phyloP scores from a whole-genome alignment of 2,113 vertebrate genomes.

The Gallinago jamesoni region DNA sequence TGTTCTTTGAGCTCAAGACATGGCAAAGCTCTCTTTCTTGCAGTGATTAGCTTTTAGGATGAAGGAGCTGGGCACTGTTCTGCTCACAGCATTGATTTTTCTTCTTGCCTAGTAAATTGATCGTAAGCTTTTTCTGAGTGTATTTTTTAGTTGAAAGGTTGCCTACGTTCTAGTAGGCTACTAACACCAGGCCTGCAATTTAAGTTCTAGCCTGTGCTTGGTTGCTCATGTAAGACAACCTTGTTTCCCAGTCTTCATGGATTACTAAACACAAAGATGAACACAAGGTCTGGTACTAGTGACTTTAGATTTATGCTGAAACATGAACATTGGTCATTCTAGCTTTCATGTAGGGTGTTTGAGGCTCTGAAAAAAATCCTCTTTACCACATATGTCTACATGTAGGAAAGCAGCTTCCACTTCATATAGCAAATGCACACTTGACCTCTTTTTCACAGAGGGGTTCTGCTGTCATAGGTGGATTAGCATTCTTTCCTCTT shows the following conservation, averaged over 20 bases:
- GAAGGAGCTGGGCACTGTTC: background rate
- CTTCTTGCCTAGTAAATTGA: background rate
- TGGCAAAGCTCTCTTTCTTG: background rate
- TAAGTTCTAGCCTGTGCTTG: background rate
- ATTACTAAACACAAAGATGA: background rate
- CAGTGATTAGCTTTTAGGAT: background rate
- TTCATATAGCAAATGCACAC: accelerated
- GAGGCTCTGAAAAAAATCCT: background rate
- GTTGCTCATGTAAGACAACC: accelerated
- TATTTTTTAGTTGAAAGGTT: background rate
- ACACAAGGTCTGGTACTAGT: background rate
- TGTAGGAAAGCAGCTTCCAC: background rate
- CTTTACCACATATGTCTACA: accelerated
- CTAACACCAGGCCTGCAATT: background rate
- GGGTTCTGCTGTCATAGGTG: background rate
- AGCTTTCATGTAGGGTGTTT: background rate
- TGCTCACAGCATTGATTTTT: background rate
- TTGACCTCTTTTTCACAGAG: background rate
- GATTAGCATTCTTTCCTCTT: background rate
- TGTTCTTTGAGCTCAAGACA: background rate
- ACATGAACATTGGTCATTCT: accelerated
- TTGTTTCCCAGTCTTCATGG: background rate
- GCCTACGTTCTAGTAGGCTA: accelerated
- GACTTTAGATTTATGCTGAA: background rate
- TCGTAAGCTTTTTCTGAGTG: background rate